A percentile compares a stretch with the other conserved stretches of the same genome.
phyloP scores from a whole-genome alignment of 2,113 vertebrate species.

The Bungarus multicinctus region DNA sequence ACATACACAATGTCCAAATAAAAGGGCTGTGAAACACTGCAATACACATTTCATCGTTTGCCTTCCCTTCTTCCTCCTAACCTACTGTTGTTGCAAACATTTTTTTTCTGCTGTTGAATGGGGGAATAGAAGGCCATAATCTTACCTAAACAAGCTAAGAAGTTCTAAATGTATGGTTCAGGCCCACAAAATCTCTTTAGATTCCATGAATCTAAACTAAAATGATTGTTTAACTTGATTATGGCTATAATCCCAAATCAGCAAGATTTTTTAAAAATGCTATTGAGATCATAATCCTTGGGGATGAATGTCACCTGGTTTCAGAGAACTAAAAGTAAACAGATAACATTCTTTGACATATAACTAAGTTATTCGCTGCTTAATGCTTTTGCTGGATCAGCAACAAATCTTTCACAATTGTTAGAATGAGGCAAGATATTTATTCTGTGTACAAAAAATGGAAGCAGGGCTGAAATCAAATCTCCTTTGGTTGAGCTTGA shows the following conservation, averaged over 20 bases:
- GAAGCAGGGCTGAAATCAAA: neutral
- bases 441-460: conserved; percentile 1
- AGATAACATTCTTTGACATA: neutral
- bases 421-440: neutral
- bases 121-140: neutral
- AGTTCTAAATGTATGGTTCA: neutral
- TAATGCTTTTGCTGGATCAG: neutral
- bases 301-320: neutral
- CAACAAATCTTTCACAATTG: neutral
- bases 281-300: neutral
- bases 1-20: neutral
- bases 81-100: neutral
- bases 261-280: neutral
- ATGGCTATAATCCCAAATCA: neutral
- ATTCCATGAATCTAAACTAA: neutral
- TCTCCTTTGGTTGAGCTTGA: neutral
- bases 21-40: neutral
- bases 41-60: neutral
- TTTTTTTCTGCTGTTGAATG: neutral
- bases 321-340: neutral
- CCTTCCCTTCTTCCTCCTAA: neutral
- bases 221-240: neutral
- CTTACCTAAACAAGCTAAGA: neutral
- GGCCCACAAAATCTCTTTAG: neutral
- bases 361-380: neutral